phyloP scores from a whole-genome alignment of 2,797 vertebrate genomes.

The Catharus ustulatus region DNA sequence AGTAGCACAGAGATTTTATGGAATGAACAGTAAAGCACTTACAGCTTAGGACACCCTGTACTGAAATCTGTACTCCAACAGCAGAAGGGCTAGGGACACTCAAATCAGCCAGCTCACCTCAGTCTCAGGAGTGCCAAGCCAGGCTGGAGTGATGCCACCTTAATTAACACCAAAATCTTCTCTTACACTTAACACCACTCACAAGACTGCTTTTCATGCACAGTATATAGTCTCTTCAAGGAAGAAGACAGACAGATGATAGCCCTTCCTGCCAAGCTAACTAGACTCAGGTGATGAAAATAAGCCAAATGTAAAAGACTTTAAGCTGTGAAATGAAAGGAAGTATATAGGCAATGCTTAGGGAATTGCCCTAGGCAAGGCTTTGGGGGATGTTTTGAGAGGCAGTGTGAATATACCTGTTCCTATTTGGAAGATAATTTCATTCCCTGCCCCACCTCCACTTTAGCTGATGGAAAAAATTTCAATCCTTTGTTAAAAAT shows the following conservation, averaged over 20 bases:
- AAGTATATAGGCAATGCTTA: not conserved
- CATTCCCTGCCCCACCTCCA: not conserved
- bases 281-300: not conserved
- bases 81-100: not conserved
- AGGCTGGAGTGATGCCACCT: rapidly evolving
- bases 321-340: not conserved
- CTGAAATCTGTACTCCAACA: not conserved
- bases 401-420: not conserved
- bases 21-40: not conserved
- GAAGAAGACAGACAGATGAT: not conserved
- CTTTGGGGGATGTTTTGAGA: not conserved
- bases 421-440: not conserved
- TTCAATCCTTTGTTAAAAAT: not conserved
- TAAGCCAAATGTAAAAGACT: not conserved
- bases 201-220: not conserved
- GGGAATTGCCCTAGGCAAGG: not conserved
- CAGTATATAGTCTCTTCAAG: not conserved
- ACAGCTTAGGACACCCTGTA: not conserved
- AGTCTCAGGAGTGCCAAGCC: rapidly evolving
- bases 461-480: rapidly evolving
- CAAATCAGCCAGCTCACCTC: not conserved
- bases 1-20: not conserved
- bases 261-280: not conserved
- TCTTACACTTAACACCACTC: not conserved
- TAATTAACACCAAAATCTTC: not conserved